These are phyloP conservation scores for Oryctes rhinoceros DNA, from an alignment of 1,140 invertebrate species.

Conservation along the genomic window DNA sequence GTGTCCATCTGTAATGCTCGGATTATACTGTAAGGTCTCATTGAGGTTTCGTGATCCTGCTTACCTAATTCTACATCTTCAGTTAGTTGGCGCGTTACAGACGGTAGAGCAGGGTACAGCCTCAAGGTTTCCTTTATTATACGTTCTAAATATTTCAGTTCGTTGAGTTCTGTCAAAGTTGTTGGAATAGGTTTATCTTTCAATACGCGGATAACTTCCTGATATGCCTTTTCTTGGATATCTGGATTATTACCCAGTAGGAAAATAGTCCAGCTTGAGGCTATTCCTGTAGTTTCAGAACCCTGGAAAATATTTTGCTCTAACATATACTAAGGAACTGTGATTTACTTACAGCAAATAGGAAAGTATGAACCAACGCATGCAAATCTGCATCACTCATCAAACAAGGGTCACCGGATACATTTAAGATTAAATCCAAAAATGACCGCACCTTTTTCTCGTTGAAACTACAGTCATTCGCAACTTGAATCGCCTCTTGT, in stretches of 20 bases:
- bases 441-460: constrained; percentile 19
- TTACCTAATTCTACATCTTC: constrained; percentile 66
- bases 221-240: constrained; percentile 64
- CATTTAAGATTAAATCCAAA: constrained; percentile 13
- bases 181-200: constrained; percentile 19
- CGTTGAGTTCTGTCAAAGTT: constrained; percentile 66
- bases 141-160: constrained; percentile 73
- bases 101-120: constrained; percentile 74
- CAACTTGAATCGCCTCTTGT: not conserved
- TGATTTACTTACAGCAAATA: not conserved
- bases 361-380: constrained; percentile 18
- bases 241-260: constrained; percentile 61
- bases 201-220: constrained; percentile 61
- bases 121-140: constrained; percentile 73
- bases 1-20: not conserved
- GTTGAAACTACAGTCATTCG: not conserved
- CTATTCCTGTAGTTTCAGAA: constrained; percentile 48
- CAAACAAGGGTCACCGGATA: not conserved
- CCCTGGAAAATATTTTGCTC: not conserved
- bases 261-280: constrained; percentile 67
- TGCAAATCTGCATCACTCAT: constrained; percentile 7
- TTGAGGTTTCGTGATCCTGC: not conserved
- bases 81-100: constrained; percentile 67
- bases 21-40: not conserved
- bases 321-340: not conserved